Evolutionary conservation across 2,797 vertebrate genomes (phyloP).

Genomic region (Onychomys arenicola): DNA sequence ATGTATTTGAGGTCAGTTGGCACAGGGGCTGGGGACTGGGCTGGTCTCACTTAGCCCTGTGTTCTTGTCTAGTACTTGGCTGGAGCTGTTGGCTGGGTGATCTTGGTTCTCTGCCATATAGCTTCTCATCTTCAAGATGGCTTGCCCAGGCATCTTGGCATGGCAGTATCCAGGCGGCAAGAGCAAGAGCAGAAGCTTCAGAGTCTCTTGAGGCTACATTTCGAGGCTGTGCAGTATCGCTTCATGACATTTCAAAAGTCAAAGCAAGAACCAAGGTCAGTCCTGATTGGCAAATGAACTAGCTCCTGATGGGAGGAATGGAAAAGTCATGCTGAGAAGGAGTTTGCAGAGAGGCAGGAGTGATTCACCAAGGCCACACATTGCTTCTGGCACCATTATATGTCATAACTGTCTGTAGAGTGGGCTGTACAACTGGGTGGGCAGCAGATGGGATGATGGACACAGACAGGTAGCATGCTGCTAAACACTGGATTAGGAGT

Average conservation of each 20-base stretch:
- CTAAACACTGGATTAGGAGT: background rate
- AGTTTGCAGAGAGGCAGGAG: background rate
- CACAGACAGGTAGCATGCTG: background rate
- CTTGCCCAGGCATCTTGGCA: constrained; percentile 12
- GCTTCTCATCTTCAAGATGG: constrained; percentile 52
- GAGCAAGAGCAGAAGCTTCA: background rate
- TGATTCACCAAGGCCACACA: background rate
- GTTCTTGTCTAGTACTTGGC: constrained; percentile 23
- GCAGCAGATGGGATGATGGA: background rate
- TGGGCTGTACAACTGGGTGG: background rate
- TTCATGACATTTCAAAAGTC: constrained; percentile 51
- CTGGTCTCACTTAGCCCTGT: constrained; percentile 35
- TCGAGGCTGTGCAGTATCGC: background rate
- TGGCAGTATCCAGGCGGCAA: background rate
- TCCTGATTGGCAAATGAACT: background rate
- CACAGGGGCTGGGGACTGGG: background rate
- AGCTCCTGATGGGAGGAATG: background rate
- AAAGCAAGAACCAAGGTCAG: constrained; percentile 35
- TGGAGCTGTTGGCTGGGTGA: background rate
- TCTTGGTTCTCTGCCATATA: constrained; percentile 41
- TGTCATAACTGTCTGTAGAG: background rate
- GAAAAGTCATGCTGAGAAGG: background rate
- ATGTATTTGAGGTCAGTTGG: constrained; percentile 40
- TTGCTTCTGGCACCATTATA: background rate
- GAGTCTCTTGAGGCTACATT: constrained; percentile 9